phyloP scores from a whole-genome alignment of 2,797 vertebrate genomes.

The Hephaestus fuliginosus region DNA sequence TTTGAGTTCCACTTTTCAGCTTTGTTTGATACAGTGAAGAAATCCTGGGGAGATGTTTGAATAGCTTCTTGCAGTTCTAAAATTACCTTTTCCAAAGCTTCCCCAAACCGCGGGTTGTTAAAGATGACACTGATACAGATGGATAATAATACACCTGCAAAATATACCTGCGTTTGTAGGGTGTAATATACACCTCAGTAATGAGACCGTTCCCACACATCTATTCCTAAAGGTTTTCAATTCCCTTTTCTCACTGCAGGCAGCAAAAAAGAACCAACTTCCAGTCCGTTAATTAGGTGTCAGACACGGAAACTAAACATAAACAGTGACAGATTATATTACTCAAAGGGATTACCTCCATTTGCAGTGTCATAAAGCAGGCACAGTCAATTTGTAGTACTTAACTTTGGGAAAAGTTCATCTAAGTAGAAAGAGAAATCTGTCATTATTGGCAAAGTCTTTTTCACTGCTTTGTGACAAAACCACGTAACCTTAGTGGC shows the following conservation, averaged over 20 bases:
- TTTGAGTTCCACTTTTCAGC: conserved; percentile 53
- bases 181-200: conserved; percentile 71
- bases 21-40: conserved; percentile 47
- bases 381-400: conserved; percentile 64
- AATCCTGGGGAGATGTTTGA: conserved; percentile 41
- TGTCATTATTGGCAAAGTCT: conserved; percentile 44
- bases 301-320: conserved; percentile 83
- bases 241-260: conserved; percentile 67
- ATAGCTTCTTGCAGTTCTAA: conserved; percentile 33
- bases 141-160: conserved; percentile 56
- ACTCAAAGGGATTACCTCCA: conserved; percentile 81
- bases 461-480: conserved; percentile 12
- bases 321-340: conserved; percentile 82
- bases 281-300: conserved; percentile 85
- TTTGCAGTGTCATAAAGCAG: conserved; percentile 73
- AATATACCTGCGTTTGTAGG: conserved; percentile 51
- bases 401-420: conserved; percentile 71
- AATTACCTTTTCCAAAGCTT: conserved; percentile 48
- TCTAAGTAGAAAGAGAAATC: conserved; percentile 53
- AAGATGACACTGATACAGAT: conserved; percentile 62
- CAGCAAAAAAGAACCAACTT: conserved; percentile 75
- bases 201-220: conserved; percentile 71
- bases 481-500: conserved; percentile 7
- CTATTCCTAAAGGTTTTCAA: conserved; percentile 78
- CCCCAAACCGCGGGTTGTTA: conserved; percentile 44